A percentile compares a stretch with the other conserved stretches of the same genome.
Conservation (phyloP, 2,888 invertebrate species). For the Rhimphoctona megacephalus region DNA sequence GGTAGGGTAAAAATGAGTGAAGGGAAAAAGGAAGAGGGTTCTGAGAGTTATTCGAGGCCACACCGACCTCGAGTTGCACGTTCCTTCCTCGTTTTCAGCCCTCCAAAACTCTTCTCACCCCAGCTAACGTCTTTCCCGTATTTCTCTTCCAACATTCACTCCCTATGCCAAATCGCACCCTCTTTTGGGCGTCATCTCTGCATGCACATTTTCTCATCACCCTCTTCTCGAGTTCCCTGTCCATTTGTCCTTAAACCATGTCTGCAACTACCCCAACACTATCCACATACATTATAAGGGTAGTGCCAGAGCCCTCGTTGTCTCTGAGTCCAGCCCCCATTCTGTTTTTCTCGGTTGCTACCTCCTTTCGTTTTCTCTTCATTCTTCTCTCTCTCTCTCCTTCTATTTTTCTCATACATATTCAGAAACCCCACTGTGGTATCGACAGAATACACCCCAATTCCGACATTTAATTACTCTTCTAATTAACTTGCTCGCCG, state of each 20-base stretch:
- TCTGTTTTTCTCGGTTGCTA: conserved; percentile 6
- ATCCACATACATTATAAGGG: conserved; percentile 17
- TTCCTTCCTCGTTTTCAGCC: conserved; percentile 73
- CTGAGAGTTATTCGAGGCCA: conserved; percentile 64
- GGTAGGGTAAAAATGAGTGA: conserved; percentile 48
- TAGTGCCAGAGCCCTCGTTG: conserved; percentile 34
- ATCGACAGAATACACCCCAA: conserved; percentile 40
- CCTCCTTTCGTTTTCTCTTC: conserved; percentile 27
- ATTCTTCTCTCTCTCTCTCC: conserved; percentile 23
- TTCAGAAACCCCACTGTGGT: neutral
- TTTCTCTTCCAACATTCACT: conserved; percentile 30
- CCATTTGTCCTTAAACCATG: conserved; percentile 48
- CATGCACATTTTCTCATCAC: conserved; percentile 40
- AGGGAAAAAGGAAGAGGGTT: conserved; percentile 60
- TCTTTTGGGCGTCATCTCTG: conserved; percentile 49
- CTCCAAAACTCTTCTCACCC: conserved; percentile 59
- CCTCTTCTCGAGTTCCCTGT: conserved; percentile 33
- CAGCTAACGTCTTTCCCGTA: conserved; percentile 44
- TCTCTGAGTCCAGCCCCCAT: conserved; percentile 19
- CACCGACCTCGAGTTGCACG: conserved; percentile 69
- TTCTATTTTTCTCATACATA: neutral
- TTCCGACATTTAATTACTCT: conserved; percentile 55
- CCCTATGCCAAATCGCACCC: conserved; percentile 44
- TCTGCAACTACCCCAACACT: conserved; percentile 33
- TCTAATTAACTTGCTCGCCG: conserved; percentile 46